These are phyloP conservation scores for Sebastes diaconus DNA, from an alignment of 2,797 vertebrate genomes.

Conservation along the genomic window DNA sequence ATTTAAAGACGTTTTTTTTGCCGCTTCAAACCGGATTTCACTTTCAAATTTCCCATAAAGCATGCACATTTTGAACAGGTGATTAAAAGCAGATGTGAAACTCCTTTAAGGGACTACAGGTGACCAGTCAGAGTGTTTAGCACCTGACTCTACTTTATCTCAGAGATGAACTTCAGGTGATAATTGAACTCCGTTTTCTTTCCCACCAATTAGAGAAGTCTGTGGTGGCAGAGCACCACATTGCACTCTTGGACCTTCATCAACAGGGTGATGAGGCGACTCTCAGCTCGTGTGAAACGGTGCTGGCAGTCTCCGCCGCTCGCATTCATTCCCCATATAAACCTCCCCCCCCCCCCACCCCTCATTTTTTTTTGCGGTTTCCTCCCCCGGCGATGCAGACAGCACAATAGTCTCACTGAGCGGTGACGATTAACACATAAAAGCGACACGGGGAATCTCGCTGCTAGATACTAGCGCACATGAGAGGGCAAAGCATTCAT, in stretches of 20 bases:
- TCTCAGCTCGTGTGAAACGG: constrained; percentile 78
- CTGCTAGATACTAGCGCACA: constrained; percentile 76
- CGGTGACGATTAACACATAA: constrained; percentile 82
- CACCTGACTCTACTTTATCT: neutral
- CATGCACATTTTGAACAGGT: neutral
- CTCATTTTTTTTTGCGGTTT: constrained; percentile 37
- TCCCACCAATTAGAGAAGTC: constrained; percentile 65
- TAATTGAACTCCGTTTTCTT: constrained; percentile 36
- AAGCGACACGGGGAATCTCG: constrained; percentile 79
- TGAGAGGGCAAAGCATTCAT: constrained; percentile 78
- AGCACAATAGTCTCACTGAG: constrained; percentile 80
- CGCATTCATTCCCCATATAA: constrained; percentile 70
- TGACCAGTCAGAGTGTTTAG: neutral
- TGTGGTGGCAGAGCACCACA: constrained; percentile 60
- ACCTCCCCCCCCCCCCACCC: constrained; percentile 12
- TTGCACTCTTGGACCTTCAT: constrained; percentile 74
- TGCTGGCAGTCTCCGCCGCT: constrained; percentile 70
- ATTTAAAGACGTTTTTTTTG: neutral
- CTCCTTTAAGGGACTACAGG: neutral
- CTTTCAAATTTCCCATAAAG: neutral
- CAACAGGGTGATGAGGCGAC: constrained; percentile 66
- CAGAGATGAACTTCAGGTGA: neutral
- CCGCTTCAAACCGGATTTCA: neutral
- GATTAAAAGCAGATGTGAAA: neutral
- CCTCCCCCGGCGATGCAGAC: constrained; percentile 73